Conservation (phyloP, 2,113 vertebrate genomes). For the Cyprinodon tularosa region DNA sequence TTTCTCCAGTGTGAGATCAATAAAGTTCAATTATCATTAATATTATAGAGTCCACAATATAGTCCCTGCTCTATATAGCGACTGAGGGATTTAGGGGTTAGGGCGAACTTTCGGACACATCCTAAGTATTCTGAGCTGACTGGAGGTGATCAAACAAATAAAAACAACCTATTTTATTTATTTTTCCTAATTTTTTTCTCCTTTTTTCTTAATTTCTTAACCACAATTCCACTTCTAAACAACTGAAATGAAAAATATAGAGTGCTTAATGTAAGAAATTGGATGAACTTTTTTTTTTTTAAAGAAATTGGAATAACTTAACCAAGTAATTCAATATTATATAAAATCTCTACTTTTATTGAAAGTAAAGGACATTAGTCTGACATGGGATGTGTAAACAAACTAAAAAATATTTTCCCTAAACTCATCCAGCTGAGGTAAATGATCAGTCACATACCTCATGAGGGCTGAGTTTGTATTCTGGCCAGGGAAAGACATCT, state of each 20-base stretch:
- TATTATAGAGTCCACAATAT: too few relatives aligned
- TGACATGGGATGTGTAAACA: neutral
- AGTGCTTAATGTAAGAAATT: neutral
- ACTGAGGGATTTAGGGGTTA: too few relatives aligned
- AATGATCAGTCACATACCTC: constrained; percentile 40
- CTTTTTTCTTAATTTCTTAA: neutral
- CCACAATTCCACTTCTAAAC: too few relatives aligned
- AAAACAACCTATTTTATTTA: too few relatives aligned
- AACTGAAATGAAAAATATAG: neutral
- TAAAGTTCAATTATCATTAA: too few relatives aligned
- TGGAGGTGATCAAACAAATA: too few relatives aligned
- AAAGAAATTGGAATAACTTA: neutral
- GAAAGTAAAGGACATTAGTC: neutral
- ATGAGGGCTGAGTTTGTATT: constrained; percentile 34
- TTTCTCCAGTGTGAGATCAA: too few relatives aligned
- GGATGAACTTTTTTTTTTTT: neutral
- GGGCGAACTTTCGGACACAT: too few relatives aligned
- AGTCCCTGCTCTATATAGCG: too few relatives aligned
- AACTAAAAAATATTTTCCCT: constrained; percentile 12
- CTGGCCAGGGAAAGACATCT: constrained; percentile 40
- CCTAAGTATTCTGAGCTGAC: too few relatives aligned
- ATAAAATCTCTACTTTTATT: neutral
- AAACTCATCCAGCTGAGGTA: constrained; percentile 19
- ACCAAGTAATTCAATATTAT: neutral
- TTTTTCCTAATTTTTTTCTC: too few relatives aligned